Percentiles rank a stretch among this genome's conserved stretches.
Conservation (phyloP, 2,797 vertebrate genomes). For the Vultur gryphus region DNA sequence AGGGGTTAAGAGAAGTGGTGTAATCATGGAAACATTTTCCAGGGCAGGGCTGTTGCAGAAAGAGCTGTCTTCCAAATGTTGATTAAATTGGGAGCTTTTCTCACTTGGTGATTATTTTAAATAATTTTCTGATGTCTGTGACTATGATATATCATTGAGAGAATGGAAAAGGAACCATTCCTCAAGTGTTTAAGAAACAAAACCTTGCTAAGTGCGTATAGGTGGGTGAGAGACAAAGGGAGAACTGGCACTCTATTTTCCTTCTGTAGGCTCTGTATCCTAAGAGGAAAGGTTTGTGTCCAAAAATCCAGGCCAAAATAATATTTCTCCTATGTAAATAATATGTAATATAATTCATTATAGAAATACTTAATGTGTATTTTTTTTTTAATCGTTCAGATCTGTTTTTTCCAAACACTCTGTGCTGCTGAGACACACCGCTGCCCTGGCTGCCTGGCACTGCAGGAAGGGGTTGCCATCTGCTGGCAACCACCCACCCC, state of each 20-base stretch:
- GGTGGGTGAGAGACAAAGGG: not conserved
- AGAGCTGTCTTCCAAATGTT: not conserved
- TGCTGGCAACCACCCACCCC: constrained; percentile 12
- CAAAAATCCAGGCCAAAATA: not conserved
- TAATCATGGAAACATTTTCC: not conserved
- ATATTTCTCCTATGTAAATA: not conserved
- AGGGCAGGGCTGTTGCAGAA: not conserved
- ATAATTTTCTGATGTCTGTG: not conserved
- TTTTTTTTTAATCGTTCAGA: not conserved
- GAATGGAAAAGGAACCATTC: not conserved
- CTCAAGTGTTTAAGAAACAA: not conserved
- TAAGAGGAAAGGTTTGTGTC: not conserved
- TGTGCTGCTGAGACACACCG: rapidly evolving
- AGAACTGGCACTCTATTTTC: not conserved
- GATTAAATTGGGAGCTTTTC: not conserved
- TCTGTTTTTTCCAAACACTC: rapidly evolving
- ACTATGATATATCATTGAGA: not conserved
- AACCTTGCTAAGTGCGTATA: not conserved
- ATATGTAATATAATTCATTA: not conserved
- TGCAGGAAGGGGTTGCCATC: constrained; percentile 25
- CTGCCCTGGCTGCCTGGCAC: not conserved
- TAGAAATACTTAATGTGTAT: not conserved
- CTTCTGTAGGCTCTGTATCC: not conserved
- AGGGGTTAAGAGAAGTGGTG: not conserved
- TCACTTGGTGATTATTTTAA: rapidly evolving